These are phyloP conservation scores for Neomorphus geoffroyi DNA, from an alignment of 2,797 vertebrate genomes.

Conservation along the genomic window DNA sequence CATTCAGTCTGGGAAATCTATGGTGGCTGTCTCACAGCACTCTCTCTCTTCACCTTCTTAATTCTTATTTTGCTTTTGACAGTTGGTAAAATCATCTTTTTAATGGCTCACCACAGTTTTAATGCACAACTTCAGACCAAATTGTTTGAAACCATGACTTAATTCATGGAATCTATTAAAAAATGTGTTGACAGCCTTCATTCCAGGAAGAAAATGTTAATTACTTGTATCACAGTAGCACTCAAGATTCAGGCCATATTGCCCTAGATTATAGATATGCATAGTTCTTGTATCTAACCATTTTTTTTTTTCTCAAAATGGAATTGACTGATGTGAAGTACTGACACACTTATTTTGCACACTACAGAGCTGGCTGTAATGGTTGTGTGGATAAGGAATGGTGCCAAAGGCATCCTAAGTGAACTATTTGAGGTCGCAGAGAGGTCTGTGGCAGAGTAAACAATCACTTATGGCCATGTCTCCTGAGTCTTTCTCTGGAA, in stretches of 20 bases:
- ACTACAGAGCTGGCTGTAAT: background rate
- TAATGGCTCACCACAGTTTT: conserved; percentile 62
- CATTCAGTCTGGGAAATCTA: conserved; percentile 65
- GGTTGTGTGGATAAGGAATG: background rate
- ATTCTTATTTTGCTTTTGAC: conserved; percentile 66
- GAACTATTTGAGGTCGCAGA: background rate
- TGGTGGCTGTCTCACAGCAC: conserved; percentile 52
- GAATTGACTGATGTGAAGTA: conserved; percentile 45
- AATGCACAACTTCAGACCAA: conserved; percentile 62
- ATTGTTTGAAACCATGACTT: conserved; percentile 69
- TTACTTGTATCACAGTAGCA: conserved; percentile 72
- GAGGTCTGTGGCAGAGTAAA: background rate
- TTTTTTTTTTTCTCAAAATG: conserved; percentile 19
- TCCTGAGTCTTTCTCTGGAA: background rate
- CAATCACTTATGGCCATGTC: accelerated
- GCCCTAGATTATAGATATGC: conserved; percentile 72
- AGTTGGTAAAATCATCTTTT: conserved; percentile 70
- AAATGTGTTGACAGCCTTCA: conserved; percentile 73
- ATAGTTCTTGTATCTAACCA: conserved; percentile 50
- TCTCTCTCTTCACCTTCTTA: conserved; percentile 63
- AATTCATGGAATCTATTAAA: conserved; percentile 69
- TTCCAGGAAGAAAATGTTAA: conserved; percentile 74
- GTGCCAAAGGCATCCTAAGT: background rate
- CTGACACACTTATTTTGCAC: conserved; percentile 22
- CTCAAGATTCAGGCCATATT: conserved; percentile 71